Conservation (phyloP, 2,113 vertebrate species). For the Clarias batrachus region DNA sequence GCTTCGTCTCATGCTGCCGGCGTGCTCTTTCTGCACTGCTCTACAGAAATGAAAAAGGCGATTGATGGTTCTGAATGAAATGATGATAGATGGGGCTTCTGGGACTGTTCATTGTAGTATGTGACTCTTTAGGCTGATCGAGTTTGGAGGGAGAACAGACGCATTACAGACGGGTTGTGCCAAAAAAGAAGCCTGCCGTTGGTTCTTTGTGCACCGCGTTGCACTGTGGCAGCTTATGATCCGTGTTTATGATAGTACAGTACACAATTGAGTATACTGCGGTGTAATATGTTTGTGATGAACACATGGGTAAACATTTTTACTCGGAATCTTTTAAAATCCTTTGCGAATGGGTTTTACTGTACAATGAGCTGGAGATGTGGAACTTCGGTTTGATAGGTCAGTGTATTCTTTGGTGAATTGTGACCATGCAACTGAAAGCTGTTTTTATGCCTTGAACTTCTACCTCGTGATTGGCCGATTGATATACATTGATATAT, state of each 20-base stretch:
- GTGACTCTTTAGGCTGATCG: constrained; percentile 32
- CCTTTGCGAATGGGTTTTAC: neutral
- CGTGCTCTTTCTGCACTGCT: neutral
- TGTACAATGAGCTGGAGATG: neutral
- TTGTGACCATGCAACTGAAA: no score
- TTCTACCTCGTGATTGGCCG: neutral
- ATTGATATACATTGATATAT: no score
- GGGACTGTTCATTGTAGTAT: constrained; percentile 26
- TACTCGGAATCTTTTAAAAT: neutral
- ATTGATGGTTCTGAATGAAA: constrained; percentile 36
- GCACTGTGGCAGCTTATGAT: neutral
- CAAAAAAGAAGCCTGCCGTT: neutral
- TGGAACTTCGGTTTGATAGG: neutral
- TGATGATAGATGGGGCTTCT: constrained; percentile 40
- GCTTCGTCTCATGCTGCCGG: neutral
- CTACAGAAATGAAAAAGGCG: constrained; percentile 26
- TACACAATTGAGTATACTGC: neutral
- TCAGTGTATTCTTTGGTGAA: neutral
- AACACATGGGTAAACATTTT: neutral
- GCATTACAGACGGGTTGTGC: constrained; percentile 3
- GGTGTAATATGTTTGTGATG: neutral
- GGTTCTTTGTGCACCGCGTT: neutral
- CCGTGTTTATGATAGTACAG: neutral
- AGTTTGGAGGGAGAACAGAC: constrained; percentile 21
- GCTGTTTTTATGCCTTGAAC: neutral